Percentiles rank a stretch among this genome's conserved stretches.
phyloP scores from a whole-genome alignment of 1,140 invertebrate species.

The Cylas formicarius region DNA sequence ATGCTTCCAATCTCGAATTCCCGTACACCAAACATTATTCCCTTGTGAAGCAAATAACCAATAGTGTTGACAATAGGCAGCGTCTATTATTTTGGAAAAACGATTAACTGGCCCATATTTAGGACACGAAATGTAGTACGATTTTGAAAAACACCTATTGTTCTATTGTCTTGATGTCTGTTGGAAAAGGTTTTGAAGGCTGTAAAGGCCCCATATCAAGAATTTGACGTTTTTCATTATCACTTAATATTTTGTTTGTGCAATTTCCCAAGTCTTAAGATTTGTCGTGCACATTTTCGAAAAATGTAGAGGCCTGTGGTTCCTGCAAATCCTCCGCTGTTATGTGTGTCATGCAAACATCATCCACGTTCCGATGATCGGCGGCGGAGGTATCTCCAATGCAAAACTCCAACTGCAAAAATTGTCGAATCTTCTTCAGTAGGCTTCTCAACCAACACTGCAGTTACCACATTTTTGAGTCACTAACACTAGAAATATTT shows the following conservation, averaged over 20 bases:
- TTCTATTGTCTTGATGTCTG: slow-evolving; percentile 1
- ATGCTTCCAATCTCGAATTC: slow-evolving; percentile 10
- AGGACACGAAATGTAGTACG: slow-evolving; percentile 1
- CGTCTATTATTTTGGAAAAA: slow-evolving; percentile 10
- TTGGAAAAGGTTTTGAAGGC: slow-evolving; percentile 2
- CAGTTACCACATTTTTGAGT: slow-evolving; percentile 13
- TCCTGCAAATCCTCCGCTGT: slow-evolving; percentile 6
- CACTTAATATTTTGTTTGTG: slow-evolving; percentile 4
- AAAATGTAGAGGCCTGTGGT: slow-evolving; percentile 11
- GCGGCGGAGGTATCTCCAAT: slow-evolving; percentile 11
- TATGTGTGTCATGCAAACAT: slow-evolving; percentile 9
- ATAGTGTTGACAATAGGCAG: slow-evolving; percentile 11
- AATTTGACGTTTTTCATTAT: slow-evolving; percentile 4
- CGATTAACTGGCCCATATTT: slow-evolving; percentile 9
- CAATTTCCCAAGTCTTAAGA: slow-evolving; percentile 3
- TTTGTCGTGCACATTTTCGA: slow-evolving; percentile 12
- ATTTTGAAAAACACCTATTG: slow-evolving; percentile 5
- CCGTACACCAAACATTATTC: slow-evolving; percentile 9
- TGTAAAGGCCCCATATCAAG: neutral
- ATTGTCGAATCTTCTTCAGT: slow-evolving; percentile 14
- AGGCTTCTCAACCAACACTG: slow-evolving; percentile 10
- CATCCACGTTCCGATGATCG: slow-evolving; percentile 11
- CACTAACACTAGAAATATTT: slow-evolving; percentile 12
- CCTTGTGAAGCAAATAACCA: slow-evolving; percentile 11
- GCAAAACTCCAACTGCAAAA: slow-evolving; percentile 11